These are phyloP conservation scores for Trachythela sp. DNA, from an alignment of 64 coral and sea anemone species.

Conservation along the genomic window DNA sequence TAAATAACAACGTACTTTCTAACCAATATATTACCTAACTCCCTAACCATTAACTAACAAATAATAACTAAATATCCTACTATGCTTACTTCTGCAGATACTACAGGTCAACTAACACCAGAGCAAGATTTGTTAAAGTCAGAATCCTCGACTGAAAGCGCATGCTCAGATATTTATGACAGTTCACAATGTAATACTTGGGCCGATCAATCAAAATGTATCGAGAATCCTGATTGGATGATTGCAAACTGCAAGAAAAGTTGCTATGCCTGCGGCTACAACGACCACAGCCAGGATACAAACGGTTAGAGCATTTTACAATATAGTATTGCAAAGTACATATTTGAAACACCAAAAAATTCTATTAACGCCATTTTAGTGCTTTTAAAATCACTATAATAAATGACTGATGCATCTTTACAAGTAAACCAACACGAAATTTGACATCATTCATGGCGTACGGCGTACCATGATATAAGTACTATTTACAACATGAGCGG, in stretches of 20 bases:
- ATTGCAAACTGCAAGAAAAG: conserved; percentile 8
- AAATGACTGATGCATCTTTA: too few relatives aligned
- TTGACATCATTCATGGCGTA: too few relatives aligned
- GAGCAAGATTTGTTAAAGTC: neutral
- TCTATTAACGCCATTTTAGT: too few relatives aligned
- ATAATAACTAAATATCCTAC: neutral
- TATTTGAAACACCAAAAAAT: too few relatives aligned
- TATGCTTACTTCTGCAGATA: neutral
- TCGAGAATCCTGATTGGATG: conserved; percentile 24
- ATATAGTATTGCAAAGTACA: too few relatives aligned
- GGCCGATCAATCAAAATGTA: neutral
- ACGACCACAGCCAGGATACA: neutral
- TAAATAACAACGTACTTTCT: too few relatives aligned
- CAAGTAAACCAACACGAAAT: too few relatives aligned
- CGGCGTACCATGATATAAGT: too few relatives aligned
- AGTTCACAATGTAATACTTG: neutral
- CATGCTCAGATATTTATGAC: neutral
- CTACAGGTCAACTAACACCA: neutral
- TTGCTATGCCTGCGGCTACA: conserved; percentile 2
- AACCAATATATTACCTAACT: too few relatives aligned
- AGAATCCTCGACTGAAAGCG: neutral
- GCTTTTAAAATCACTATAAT: too few relatives aligned
- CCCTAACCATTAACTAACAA: too few relatives aligned
- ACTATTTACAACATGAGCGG: too few relatives aligned
- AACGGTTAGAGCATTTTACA: neutral